Percentiles rank a stretch among this genome's conserved stretches.
These are phyloP conservation scores for Coronaproctus castanopsis DNA, from an alignment of 2,888 invertebrate genomes.

Conservation along the genomic window DNA sequence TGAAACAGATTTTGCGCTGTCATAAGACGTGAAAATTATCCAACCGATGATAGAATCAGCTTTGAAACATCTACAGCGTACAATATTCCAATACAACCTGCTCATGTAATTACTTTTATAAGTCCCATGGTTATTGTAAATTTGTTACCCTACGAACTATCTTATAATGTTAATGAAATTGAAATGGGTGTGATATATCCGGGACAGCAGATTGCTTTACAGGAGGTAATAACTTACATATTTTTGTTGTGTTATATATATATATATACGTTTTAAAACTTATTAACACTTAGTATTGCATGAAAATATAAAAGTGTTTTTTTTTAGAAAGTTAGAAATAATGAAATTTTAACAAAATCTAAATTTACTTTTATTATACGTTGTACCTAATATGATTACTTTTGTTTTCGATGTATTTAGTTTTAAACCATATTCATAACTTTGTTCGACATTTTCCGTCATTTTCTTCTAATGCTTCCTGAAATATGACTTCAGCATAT, in stretches of 20 bases:
- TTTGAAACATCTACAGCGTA: slow-evolving; percentile 22
- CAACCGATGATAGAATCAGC: slow-evolving; percentile 35
- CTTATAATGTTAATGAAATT: slow-evolving; percentile 33
- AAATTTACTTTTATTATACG: slow-evolving; percentile 2
- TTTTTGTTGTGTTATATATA: background rate
- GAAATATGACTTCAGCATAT: no score
- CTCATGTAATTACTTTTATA: slow-evolving; percentile 64
- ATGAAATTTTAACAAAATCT: no score
- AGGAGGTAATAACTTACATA: slow-evolving; percentile 19
- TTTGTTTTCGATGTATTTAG: no score
- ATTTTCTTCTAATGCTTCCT: no score
- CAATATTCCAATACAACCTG: slow-evolving; percentile 39
- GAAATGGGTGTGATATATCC: slow-evolving; percentile 27
- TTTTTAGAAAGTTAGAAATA: no score
- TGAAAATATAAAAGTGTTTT: no score
- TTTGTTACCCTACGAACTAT: slow-evolving; percentile 63
- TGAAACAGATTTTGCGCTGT: slow-evolving; percentile 61
- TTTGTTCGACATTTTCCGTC: no score
- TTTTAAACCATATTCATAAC: no score
- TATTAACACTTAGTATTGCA: no score
- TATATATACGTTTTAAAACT: background rate
- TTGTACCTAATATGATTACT: slow-evolving; percentile 15
- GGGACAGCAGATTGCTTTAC: slow-evolving; percentile 19
- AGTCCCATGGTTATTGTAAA: slow-evolving; percentile 71
- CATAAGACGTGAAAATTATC: slow-evolving; percentile 60